Base-by-base conservation (phyloP, 2,113 vertebrate species). In the Penelope pileata region DNA sequence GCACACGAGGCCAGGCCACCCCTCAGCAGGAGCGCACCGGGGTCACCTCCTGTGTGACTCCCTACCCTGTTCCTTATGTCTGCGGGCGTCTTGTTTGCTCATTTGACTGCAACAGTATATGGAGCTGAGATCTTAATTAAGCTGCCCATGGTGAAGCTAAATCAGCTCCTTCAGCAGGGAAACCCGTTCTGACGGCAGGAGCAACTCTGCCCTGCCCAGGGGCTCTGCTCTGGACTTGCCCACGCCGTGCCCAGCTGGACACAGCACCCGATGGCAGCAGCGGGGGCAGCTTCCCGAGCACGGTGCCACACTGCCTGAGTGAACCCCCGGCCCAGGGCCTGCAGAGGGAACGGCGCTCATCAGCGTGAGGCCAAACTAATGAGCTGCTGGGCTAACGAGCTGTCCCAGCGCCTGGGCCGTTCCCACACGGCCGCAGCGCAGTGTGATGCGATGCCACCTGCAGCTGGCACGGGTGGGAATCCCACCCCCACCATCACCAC, bases 231-330 rank as follows among this genome's bases (percentile, higher is more conserved):
- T 16, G 15, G 54, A 16, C 22, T 1, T 6, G 15, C 36, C 53
- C 58, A 17, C 2, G 0, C 27, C 1, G 1, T 18, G 29, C 12
- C 64, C 47, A 0, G 8, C 60, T 10, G 12, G 56, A 29, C 54
- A 21, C 2, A 19, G 54, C 54, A n/a, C 54, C 8, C 16, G 7
- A 11, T 10, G 16, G 60, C 56, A n/a, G 56, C n/a, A 58, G 38
- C 11, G 36, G 40, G 12, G 62, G 60, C 60, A 32, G 62, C 62
- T 24, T 23, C 10, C 22, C 48, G 24, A 63, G 38, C 60, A 12
- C n/a, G 10, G 32, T 22, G 56, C 56, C 56, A 58, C 19, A 12
- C 59, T n/a, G n/a, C n/a, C n/a, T n/a, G n/a, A n/a, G n/a, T n/a
- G n/a, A n/a, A n/a, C n/a, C n/a, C n/a, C 2, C 3, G 34, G 48